A percentile compares a stretch with the other conserved stretches of the same genome.
Evolutionary conservation across 1,140 invertebrate genomes (phyloP).

Genomic region (Eurosta solidaginis): DNA sequence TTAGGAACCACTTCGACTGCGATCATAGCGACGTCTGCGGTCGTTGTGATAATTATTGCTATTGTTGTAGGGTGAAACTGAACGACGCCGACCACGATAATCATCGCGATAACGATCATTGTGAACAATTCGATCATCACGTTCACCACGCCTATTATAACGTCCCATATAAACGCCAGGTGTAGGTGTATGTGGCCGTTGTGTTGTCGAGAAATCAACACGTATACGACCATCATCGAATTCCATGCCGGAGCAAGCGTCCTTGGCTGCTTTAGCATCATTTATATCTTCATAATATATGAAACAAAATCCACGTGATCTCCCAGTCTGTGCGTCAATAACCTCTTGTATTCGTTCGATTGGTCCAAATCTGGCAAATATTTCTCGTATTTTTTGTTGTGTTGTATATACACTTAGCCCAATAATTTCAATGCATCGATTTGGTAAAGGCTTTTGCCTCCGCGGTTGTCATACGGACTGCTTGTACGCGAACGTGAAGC

Average conservation of each 20-base stretch:
- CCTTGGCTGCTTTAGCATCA: slow-evolving; percentile 92
- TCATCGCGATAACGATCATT: slow-evolving; percentile 56
- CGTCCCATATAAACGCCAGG: slow-evolving; percentile 99
- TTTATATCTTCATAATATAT: slow-evolving; percentile 90
- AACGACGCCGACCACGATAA: slow-evolving; percentile 53
- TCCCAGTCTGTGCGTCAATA: slow-evolving; percentile 92
- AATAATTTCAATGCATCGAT: slow-evolving; percentile 92
- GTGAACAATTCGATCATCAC: no score
- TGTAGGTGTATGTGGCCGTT: slow-evolving; percentile 94
- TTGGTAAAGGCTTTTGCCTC: slow-evolving; percentile 52
- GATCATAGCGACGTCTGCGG: slow-evolving; percentile 68
- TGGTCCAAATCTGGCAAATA: slow-evolving; percentile 90
- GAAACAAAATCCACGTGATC: slow-evolving; percentile 95
- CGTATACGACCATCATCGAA: slow-evolving; percentile 91
- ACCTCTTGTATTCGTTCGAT: slow-evolving; percentile 92
- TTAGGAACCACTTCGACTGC: slow-evolving; percentile 81
- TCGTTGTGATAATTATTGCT: slow-evolving; percentile 18
- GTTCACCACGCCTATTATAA: slow-evolving; percentile 22
- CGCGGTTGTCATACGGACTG: not conserved
- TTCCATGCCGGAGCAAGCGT: slow-evolving; percentile 90
- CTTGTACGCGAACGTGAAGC: slow-evolving; percentile 22
- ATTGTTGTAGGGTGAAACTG: slow-evolving; percentile 38
- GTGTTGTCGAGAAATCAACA: slow-evolving; percentile 96
- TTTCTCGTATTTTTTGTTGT: slow-evolving; percentile 87
- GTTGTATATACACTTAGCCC: slow-evolving; percentile 91